Conservation (phyloP, 1,140 invertebrate genomes). For the Ericerus pela region DNA sequence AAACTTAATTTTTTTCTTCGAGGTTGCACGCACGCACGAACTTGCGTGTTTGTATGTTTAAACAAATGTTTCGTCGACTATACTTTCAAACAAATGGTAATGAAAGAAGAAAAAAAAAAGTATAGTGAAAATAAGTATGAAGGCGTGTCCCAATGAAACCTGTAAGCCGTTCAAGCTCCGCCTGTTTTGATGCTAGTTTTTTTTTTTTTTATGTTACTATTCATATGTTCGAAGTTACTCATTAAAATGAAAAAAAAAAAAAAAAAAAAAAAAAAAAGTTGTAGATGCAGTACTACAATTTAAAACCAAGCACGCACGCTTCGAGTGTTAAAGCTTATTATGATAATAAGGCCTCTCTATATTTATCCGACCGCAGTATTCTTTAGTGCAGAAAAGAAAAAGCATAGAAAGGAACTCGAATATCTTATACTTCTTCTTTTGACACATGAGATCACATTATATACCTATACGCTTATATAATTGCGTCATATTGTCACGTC, state of each 20-base stretch:
- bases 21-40: not conserved
- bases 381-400: no score
- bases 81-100: not conserved
- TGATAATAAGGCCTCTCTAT: conserved; percentile 5
- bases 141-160: conserved; percentile 4
- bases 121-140: no score
- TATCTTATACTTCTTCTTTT: no score
- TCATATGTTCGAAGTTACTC: conserved; percentile 2
- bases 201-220: not conserved
- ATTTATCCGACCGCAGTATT: no score
- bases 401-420: no score
- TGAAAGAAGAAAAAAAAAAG: no score
- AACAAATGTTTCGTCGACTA: conserved; percentile 9
- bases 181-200: no score
- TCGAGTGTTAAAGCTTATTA: conserved; percentile 1
- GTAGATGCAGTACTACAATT: not conserved
- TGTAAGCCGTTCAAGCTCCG: not conserved
- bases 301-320: conserved; percentile 5
- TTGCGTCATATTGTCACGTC: no score
- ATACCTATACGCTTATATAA: no score
- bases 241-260: conserved; percentile 7
- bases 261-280: conserved; percentile 2
- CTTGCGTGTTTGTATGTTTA: not conserved
- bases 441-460: no score
- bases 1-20: no score